phyloP scores from a whole-genome alignment of 1,140 invertebrate genomes.

The Ridgeia piscesae region DNA sequence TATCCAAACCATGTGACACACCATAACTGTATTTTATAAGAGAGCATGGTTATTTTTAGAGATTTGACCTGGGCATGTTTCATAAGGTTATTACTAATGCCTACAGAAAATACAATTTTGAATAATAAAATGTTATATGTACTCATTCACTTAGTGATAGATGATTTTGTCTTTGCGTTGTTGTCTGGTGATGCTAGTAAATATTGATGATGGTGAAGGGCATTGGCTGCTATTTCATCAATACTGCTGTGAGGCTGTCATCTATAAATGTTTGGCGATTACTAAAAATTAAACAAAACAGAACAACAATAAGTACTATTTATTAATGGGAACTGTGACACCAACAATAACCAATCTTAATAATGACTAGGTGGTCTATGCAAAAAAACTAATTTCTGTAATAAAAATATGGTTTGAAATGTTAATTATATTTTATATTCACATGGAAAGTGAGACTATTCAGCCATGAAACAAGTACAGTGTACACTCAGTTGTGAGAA shows the following conservation, averaged over 20 bases:
- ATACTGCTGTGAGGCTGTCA: not conserved
- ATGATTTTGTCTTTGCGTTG: not conserved
- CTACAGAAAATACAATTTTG: not conserved
- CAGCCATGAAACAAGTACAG: too few species aligned
- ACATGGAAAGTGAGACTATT: not conserved
- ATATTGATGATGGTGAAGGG: not conserved
- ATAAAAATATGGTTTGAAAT: not conserved
- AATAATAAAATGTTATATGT: not conserved
- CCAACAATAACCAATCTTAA: not conserved
- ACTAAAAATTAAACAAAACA: slow-evolving; percentile 5
- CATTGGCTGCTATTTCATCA: not conserved
- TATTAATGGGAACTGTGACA: not conserved
- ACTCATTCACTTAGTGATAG: not conserved
- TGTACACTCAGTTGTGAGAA: too few species aligned
- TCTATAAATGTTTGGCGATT: not conserved
- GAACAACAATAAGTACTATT: not conserved
- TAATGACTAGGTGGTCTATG: not conserved
- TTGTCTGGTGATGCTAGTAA: not conserved
- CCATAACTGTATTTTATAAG: too few species aligned
- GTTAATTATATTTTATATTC: not conserved
- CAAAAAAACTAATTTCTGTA: not conserved
- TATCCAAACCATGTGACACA: too few species aligned
- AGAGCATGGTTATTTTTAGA: too few species aligned
- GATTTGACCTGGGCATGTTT: too few species aligned
- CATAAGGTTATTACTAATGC: not conserved